Evolutionary conservation across 2,888 invertebrate species (phyloP).

Genomic region (Drosophila testacea): DNA sequence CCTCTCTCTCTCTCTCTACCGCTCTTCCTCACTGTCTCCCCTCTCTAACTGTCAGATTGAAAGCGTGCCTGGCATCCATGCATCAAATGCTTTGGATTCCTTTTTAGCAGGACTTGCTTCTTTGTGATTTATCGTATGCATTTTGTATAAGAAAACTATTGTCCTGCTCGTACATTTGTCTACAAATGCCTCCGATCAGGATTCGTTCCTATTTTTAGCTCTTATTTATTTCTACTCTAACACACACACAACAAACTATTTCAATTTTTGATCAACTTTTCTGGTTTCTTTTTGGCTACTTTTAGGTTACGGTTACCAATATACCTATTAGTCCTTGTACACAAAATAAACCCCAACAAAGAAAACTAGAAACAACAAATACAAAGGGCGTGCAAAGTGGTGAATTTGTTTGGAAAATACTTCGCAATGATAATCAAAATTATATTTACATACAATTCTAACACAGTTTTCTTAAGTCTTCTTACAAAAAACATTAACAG

Average conservation of each 20-base stretch:
- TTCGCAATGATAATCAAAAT: conserved; percentile 10
- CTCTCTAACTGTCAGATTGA: conserved; percentile 23
- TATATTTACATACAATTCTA: conserved; percentile 20
- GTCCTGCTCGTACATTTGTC: conserved; percentile 30
- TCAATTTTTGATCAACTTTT: conserved; percentile 37
- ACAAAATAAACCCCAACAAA: conserved; percentile 6
- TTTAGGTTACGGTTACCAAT: conserved; percentile 76
- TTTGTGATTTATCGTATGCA: conserved; percentile 60
- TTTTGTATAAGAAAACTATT: conserved; percentile 49
- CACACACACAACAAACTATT: conserved; percentile 9
- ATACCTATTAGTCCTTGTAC: conserved; percentile 68
- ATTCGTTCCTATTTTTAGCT: not conserved
- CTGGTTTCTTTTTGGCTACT: conserved; percentile 51
- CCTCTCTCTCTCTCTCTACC: not conserved
- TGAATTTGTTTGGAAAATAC: conserved; percentile 41
- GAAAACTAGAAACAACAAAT: conserved; percentile 14
- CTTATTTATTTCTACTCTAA: conserved; percentile 11
- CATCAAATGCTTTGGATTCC: conserved; percentile 68
- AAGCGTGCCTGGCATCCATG: conserved; percentile 62
- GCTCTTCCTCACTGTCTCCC: not conserved
- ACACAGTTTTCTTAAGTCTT: conserved; percentile 30
- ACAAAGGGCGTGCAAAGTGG: conserved; percentile 53
- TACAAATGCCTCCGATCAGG: conserved; percentile 2
- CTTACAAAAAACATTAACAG: conserved; percentile 19
- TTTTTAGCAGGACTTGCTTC: conserved; percentile 14